A percentile compares a stretch with the other conserved stretches of the same genome.
Evolutionary conservation across 2,888 invertebrate genomes (phyloP).

Genomic region (Vannuccia rotundouncinata): DNA sequence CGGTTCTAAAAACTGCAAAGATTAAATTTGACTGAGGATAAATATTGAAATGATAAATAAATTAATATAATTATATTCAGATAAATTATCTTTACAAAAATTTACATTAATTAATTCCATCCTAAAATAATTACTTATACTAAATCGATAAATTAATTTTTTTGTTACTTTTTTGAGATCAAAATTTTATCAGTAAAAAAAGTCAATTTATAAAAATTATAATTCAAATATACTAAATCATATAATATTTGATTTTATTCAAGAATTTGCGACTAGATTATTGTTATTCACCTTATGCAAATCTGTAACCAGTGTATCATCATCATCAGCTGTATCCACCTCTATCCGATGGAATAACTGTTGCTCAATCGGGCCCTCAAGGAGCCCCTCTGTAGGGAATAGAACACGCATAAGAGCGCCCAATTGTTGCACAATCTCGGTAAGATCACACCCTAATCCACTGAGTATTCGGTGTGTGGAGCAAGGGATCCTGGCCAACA

Average conservation of each 20-base stretch:
- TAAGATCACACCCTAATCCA: neutral
- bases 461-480: neutral
- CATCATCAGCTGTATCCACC: neutral
- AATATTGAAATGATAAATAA: no score
- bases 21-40: no score
- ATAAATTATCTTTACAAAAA: no score
- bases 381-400: neutral
- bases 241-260: no score
- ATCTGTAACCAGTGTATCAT: neutral
- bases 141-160: no score
- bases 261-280: neutral
- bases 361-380: neutral
- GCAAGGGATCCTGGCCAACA: neutral
- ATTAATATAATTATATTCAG: no score
- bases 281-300: constrained; percentile 8
- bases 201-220: no score
- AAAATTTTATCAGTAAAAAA: no score
- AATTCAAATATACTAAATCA: no score
- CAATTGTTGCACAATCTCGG: neutral
- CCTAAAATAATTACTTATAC: no score
- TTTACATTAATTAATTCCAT: no score
- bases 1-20: constrained; percentile 1
- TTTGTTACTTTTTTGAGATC: no score
- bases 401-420: neutral
- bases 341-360: neutral